Evolutionary conservation across 2,888 invertebrate species (phyloP), one percentile per base, ranked within the genome.

Genomic region (Cheilosia variabilis): DNA sequence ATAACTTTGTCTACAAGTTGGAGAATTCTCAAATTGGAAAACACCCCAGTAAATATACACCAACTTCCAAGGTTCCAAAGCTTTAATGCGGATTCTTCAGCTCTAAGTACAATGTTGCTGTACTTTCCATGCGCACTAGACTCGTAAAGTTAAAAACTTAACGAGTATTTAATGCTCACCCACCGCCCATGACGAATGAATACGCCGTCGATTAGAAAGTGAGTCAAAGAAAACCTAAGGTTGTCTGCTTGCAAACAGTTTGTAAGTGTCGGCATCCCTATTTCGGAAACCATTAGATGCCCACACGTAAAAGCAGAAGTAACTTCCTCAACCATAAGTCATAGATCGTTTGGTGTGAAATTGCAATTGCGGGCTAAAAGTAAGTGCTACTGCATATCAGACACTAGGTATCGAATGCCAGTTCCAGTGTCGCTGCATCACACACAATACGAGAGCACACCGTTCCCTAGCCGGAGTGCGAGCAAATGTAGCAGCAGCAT

Each of bases 121-220:
- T 37, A 9, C 31, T 31, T 31, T 9, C 7, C 9, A 31, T 31
- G 9, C 2, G 9, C 31, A 31, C 9, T 37, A 3, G 10, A 37
- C 10, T 0, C 1, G 4, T 37, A 13, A 3, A 13, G 10, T 37
- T 37, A 37, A 37, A 37, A 37, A 4, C 13, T 37, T 37, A 37
- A 37, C 37, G 37, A 37, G 37, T 13, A 37, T 37, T 37, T 37
- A 37, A 37, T 37, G 37, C 37, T 1, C 13, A 1, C 37, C 13
- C 22, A 65, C 57, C 63, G 55, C 37, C 73, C 69, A 63, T 75
- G 73, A 75, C 63, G 75, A 58, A 47, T 63, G 41, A 52, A 69
- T 73, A 63, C 58, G 73, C 79, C 79, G 75, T 84, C 83, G 79
- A 65, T 84, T 84, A 79, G 84, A 84, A 84, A 84, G 79, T 71